These are phyloP conservation scores for Seriola quinqueradiata DNA, from an alignment of 2,113 vertebrate genomes.

Conservation along the genomic window DNA sequence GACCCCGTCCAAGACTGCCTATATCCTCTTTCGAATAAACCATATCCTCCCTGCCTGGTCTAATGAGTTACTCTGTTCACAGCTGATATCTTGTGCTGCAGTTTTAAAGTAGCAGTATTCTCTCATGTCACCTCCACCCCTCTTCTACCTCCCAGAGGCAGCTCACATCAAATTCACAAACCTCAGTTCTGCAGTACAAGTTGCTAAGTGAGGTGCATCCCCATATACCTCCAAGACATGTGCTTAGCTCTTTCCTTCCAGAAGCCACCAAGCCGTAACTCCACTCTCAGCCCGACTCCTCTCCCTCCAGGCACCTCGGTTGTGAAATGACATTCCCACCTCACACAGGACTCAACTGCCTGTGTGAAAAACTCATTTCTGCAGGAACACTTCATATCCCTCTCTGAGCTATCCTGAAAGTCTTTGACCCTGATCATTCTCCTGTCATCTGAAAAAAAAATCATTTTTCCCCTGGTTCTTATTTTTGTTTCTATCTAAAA, in stretches of 20 bases:
- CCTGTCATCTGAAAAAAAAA: constrained; percentile 33
- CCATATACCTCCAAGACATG: constrained; percentile 41
- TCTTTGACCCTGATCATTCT: constrained; percentile 57
- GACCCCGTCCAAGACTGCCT: not conserved
- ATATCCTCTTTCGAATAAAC: constrained; percentile 8
- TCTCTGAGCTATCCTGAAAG: constrained; percentile 36
- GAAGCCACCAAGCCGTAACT: constrained; percentile 40
- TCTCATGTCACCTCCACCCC: not conserved
- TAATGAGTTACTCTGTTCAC: constrained; percentile 18
- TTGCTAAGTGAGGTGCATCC: constrained; percentile 48
- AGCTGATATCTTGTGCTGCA: constrained; percentile 28
- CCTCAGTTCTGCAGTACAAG: constrained; percentile 27
- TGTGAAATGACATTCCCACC: constrained; percentile 64
- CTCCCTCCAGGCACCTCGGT: constrained; percentile 43
- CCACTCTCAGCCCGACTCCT: constrained; percentile 29
- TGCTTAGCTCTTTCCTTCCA: constrained; percentile 39
- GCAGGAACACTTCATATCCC: constrained; percentile 51
- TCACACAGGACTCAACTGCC: constrained; percentile 53
- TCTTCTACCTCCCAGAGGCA: constrained; percentile 26
- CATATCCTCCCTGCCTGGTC: constrained; percentile 1
- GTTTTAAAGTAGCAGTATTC: constrained; percentile 14
- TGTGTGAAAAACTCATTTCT: constrained; percentile 73
- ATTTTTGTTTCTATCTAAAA: constrained; percentile 27
- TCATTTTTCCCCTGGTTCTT: constrained; percentile 12
- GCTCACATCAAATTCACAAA: constrained; percentile 33